Evolutionary conservation across 1,140 invertebrate genomes (phyloP), one percentile per base, ranked within the genome.

Genomic region (Papilio helenus): DNA sequence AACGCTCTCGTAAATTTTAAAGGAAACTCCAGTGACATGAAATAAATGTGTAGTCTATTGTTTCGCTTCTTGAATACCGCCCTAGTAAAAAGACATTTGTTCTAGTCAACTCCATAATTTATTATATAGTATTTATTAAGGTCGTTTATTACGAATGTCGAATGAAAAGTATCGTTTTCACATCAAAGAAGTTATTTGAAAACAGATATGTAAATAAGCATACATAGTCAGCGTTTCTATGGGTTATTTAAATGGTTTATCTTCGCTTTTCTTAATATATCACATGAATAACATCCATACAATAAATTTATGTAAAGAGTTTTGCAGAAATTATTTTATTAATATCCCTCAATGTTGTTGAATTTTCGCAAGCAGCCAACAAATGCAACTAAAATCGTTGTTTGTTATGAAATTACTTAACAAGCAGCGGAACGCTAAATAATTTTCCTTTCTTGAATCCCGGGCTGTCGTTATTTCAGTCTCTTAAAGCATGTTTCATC

Each of bases 1-100:
- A 68, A 16, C 34, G 26, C 61, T 29, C 61, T 68, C 61, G 61
- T 68, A 68, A 68, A 68, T 68, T 68, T 68, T 68, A 68, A 68
- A 68, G 61, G 26, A 68, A 29, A 68, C 61, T 68, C 61, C 61
- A 68, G 61, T 68, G 61, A 68, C 61, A 34, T 34, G 61, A 68
- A 68, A 68, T 68, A 68, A 68, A 68, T 68, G 61, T 68, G 61
- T 68, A 68, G 61, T 68, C 61, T 68, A 68, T 68, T 68, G 61
- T 68, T 68, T 68, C 61, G 26, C 61, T 68, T 68, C 61, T 68
- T 68, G 61, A 68, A 68, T 68, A 29, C 61, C 14, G 26, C 26
- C 26, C 26, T 68, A 68, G 61, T 68, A 68, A 68, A 68, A 68
- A 68, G 26, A 65, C 61, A 68, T 68, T 68, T 68, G 61, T 68